A percentile compares a stretch with the other conserved stretches of the same genome.
These are phyloP conservation scores for Melospiza melodia DNA, from an alignment of 2,113 vertebrate genomes.

Conservation along the genomic window DNA sequence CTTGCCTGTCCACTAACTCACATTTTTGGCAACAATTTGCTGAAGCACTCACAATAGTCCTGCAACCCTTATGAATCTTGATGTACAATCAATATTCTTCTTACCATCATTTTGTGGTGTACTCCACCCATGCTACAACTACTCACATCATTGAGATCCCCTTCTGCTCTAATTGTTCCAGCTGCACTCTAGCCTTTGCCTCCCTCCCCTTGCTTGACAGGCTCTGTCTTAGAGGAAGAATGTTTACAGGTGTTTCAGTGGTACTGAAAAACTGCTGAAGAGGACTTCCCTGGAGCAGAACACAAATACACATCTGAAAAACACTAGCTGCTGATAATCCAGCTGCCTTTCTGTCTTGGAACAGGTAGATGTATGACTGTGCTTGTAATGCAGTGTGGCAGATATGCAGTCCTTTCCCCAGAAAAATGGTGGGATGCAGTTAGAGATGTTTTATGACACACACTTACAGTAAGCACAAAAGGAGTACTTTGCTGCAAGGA, in stretches of 20 bases:
- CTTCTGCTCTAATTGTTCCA: not conserved
- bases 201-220: not conserved
- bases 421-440: not conserved
- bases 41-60: not conserved
- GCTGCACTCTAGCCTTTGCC: not conserved
- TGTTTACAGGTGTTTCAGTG: not conserved
- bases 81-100: not conserved
- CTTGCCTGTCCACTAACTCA: not conserved
- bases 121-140: not conserved
- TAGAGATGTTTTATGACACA: not conserved
- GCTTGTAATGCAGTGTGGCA: not conserved
- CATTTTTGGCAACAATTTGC: not conserved
- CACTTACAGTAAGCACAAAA: not conserved
- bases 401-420: not conserved
- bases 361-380: not conserved
- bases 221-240: not conserved
- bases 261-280: not conserved
- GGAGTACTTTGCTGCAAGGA: not conserved
- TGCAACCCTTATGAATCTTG: not conserved
- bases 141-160: fast-evolving
- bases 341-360: not conserved
- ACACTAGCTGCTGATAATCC: not conserved
- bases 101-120: not conserved
- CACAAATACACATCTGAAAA: not conserved
- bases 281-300: not conserved